A percentile compares a stretch with the other conserved stretches of the same genome.
Conservation (phyloP, 2,888 invertebrate species). For the Carabus problematicus region DNA sequence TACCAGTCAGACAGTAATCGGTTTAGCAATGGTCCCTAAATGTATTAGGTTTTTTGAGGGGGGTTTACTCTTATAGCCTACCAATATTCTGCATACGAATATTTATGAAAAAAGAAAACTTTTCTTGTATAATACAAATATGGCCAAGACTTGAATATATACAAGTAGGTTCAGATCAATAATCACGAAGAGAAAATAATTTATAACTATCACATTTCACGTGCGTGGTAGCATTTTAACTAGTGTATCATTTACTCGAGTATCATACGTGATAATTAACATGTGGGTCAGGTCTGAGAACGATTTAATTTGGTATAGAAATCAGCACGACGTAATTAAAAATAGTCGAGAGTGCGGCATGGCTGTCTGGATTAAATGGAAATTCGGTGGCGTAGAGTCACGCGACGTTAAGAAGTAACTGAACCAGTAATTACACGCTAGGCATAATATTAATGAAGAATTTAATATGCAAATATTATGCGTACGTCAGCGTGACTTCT, state of each 20-base stretch:
- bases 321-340: conserved; percentile 40
- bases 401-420: conserved; percentile 37
- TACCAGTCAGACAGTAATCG: conserved; percentile 13
- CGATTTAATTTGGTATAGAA: conserved; percentile 35
- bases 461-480: conserved; percentile 42
- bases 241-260: no score
- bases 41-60: no score
- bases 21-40: background rate
- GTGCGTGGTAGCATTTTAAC: no score
- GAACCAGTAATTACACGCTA: conserved; percentile 38
- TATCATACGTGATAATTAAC: no score
- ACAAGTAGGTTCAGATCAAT: no score
- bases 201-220: no score
- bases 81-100: no score
- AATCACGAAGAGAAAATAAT: no score
- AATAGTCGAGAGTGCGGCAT: conserved; percentile 27
- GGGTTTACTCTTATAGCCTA: no score
- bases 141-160: no score
- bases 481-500: conserved; percentile 34
- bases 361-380: conserved; percentile 28
- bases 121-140: no score
- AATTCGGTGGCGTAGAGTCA: conserved; percentile 34
- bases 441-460: conserved; percentile 40
- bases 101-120: no score
- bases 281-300: conserved; percentile 5